Conservation (phyloP, 2,113 vertebrate genomes). For the Columbina picui region DNA sequence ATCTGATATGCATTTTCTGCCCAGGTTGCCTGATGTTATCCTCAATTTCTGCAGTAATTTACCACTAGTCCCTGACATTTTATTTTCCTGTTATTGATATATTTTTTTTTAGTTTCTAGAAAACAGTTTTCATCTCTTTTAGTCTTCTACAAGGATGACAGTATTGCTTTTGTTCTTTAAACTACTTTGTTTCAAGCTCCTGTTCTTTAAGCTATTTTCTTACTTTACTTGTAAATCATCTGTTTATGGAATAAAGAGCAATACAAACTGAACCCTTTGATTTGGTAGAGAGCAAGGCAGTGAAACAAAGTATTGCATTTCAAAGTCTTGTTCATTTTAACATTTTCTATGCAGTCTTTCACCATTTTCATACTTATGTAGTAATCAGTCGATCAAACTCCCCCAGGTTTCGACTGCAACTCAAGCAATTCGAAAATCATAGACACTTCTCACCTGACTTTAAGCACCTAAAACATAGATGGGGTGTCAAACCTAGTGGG, state of each 20-base stretch:
- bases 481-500: no score
- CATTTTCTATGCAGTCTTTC: background rate
- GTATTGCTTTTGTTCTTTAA: background rate
- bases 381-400: background rate
- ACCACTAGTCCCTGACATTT: background rate
- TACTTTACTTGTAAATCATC: background rate
- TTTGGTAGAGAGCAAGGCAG: background rate
- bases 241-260: background rate
- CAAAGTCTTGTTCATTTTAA: background rate
- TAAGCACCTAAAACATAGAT: background rate
- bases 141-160: background rate
- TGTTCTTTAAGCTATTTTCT: background rate
- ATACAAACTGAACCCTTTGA: fast-evolving
- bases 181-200: background rate
- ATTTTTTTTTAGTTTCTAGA: background rate
- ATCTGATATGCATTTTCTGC: background rate
- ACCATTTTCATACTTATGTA: background rate
- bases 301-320: background rate
- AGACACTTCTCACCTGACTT: background rate
- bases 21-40: background rate
- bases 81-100: background rate
- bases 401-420: background rate
- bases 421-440: background rate
- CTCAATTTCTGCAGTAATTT: background rate
- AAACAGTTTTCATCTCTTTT: background rate